Evolutionary conservation across 1,140 invertebrate genomes (phyloP), one percentile per base, ranked within the genome.

Genomic region (Zaprionus camerounensis): DNA sequence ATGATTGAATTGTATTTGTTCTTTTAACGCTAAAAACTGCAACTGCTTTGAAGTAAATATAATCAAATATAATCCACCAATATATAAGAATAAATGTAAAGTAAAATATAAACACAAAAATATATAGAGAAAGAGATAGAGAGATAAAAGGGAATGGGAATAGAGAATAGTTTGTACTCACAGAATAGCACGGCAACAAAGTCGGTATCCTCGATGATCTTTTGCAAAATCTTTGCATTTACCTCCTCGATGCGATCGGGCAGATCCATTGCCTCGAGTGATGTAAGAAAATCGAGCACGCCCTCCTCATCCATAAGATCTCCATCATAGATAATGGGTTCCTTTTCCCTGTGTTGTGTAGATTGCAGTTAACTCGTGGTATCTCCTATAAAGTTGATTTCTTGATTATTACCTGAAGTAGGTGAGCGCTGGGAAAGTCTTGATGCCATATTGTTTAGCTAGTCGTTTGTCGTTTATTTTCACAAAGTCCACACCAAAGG

Each of bases 161-260:
- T 9, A 58, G 4, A 38, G 57, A n/a, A 34, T 38, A 13, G 9
- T 66, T 70, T 69, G 72, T 76, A 97, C 97, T 98, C 96, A 98
- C 98, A 99, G 94, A 98, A 98, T 76, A 98, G 94, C 78, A 98
- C 97, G 53, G 98, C 98, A 72, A 99, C 97, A 92, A 96, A 98
- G 81, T 98, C 96, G 2, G 97, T 97, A 78, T 98, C 97, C 93
- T 98, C 97, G 71, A 99, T 96, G 81, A 98, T 97, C 94, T 98
- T 98, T 49, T 95, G 94, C 69, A 99, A 94, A 85, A 98, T 98
- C 93, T 97, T 97, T 26, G 97, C 94, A 93, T 98, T 98, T 24
- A 98, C 98, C 95, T 98, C 98, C 94, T 98, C 98, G 91, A 99
- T 98, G 93, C 97, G 95, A 93, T 98, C 97, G n/a, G 98, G 97